Evolutionary conservation across 2,888 invertebrate genomes (phyloP).

Genomic region (Chirona hameri): DNA sequence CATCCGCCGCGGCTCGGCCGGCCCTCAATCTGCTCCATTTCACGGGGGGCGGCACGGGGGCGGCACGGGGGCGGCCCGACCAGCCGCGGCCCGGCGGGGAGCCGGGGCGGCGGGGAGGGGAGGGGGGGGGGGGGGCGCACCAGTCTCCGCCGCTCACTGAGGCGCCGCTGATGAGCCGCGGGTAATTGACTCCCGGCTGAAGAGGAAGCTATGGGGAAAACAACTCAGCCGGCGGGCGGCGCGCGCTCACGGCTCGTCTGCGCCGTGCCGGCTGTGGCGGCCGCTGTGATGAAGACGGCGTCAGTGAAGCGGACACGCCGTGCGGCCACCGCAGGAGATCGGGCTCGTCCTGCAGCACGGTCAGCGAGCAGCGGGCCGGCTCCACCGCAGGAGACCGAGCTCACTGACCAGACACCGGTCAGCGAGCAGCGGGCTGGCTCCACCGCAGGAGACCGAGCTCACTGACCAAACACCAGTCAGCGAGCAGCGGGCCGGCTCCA

Average conservation of each 20-base stretch:
- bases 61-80: background rate
- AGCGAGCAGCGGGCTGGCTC: background rate
- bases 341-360: background rate
- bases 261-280: background rate
- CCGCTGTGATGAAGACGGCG: background rate
- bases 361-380: background rate
- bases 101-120: background rate
- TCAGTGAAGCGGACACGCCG: background rate
- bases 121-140: background rate
- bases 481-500: background rate
- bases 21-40: background rate
- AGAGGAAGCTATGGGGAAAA: background rate
- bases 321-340: background rate
- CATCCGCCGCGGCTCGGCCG: background rate
- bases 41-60: conserved; percentile 6
- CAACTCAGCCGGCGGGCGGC: background rate
- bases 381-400: too few species aligned
- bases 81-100: background rate
- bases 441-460: too few species aligned
- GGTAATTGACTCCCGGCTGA: conserved; percentile 10
- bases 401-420: background rate
- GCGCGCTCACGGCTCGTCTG: background rate
- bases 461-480: background rate
- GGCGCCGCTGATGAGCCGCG: background rate
- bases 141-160: background rate